Conservation (phyloP, 2,113 vertebrate species). For the Cyphomyrus plagiostoma region DNA sequence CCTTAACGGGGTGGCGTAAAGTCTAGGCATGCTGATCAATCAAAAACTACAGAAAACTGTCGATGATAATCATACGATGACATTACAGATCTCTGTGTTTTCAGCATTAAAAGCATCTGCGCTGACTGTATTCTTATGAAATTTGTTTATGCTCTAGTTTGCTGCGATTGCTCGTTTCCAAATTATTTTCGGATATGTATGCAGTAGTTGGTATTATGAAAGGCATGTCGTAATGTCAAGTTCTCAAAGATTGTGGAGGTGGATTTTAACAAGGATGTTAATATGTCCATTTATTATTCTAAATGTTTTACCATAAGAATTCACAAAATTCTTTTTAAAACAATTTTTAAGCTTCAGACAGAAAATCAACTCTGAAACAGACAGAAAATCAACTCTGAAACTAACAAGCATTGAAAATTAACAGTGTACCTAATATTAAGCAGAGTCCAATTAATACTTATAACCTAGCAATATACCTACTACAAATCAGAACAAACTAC, state of each 20-base stretch:
- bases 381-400: background rate
- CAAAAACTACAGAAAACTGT: constrained; percentile 27
- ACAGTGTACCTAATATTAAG: background rate
- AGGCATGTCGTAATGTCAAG: background rate
- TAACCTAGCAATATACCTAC: background rate
- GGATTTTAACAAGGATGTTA: background rate
- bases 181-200: background rate
- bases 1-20: constrained; percentile 23
- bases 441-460: background rate
- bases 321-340: background rate
- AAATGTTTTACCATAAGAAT: background rate
- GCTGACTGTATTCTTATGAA: background rate
- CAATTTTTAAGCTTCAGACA: background rate
- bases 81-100: background rate
- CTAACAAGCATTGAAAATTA: background rate
- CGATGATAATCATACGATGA: constrained; percentile 1
- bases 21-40: constrained; percentile 30
- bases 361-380: background rate
- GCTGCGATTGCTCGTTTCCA: background rate
- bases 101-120: background rate
- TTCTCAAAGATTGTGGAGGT: background rate
- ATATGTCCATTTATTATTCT: background rate
- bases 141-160: background rate
- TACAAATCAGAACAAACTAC: background rate
- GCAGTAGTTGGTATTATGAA: background rate